A percentile compares a stretch with the other conserved stretches of the same genome.
phyloP scores from a whole-genome alignment of 2,113 vertebrate genomes.

The Delphinapterus leucas region DNA sequence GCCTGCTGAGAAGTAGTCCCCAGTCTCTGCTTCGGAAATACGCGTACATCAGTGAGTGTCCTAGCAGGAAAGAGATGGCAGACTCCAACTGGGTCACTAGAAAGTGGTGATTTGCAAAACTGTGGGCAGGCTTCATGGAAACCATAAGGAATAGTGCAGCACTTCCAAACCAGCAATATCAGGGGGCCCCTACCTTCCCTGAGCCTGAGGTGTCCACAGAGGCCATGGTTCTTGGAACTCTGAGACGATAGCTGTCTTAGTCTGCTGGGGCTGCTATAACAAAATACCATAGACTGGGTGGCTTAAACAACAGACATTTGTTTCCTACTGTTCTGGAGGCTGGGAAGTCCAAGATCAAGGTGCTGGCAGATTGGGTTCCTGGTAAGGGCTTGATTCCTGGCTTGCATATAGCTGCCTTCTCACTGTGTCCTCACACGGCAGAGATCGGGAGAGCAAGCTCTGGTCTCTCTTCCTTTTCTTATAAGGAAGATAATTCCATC shows the following conservation, averaged over 20 bases:
- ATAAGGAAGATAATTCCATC: not conserved
- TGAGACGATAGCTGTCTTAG: not conserved
- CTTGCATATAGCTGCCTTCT: not conserved
- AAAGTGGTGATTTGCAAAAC: not conserved
- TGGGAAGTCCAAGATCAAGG: not conserved
- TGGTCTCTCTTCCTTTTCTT: not conserved
- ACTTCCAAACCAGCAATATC: not conserved
- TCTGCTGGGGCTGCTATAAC: not conserved
- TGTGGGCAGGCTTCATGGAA: not conserved
- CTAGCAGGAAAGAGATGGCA: not conserved
- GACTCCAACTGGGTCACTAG: not conserved
- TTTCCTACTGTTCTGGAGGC: not conserved
- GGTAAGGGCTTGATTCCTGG: not conserved
- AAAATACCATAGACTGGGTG: not conserved
- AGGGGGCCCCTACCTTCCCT: not conserved
- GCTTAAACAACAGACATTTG: not conserved
- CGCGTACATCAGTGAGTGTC: not conserved
- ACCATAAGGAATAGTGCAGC: not conserved
- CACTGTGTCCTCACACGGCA: not conserved
- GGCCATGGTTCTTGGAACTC: not conserved
- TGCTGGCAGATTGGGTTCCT: not conserved
- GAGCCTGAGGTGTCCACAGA: not conserved
- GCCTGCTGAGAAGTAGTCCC: not conserved
- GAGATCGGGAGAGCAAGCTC: not conserved
- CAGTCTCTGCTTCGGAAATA: not conserved